These are phyloP conservation scores for Melipona bicolor DNA, from an alignment of 2,888 invertebrate species.

Conservation along the genomic window DNA sequence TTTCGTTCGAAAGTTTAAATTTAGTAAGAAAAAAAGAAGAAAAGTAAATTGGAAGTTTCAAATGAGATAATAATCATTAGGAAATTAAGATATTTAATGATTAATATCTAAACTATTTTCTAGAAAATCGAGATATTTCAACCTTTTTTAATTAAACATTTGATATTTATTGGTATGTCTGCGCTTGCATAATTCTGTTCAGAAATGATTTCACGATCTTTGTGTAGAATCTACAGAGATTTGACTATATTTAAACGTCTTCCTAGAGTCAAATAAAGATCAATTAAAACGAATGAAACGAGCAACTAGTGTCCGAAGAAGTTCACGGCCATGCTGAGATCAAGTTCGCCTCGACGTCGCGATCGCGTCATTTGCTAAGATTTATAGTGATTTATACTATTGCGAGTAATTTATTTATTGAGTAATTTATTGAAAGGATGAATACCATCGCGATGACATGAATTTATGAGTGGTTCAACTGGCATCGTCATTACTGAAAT, in stretches of 20 bases:
- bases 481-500: background rate
- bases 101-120: too few relatives aligned
- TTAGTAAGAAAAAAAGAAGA: too few relatives aligned
- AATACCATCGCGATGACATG: background rate
- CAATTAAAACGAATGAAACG: constrained; percentile 44
- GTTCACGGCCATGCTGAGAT: constrained; percentile 36
- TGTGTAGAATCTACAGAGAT: background rate
- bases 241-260: constrained; percentile 37
- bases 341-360: background rate
- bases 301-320: constrained; percentile 7
- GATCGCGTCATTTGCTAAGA: constrained; percentile 7
- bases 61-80: too few relatives aligned
- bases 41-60: too few relatives aligned
- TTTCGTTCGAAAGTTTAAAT: too few relatives aligned
- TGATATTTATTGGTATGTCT: background rate
- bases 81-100: too few relatives aligned
- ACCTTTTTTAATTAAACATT: too few relatives aligned
- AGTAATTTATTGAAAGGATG: background rate
- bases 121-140: too few relatives aligned
- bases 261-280: constrained; percentile 5
- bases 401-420: too few relatives aligned
- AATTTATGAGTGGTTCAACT: background rate
- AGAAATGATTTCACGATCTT: background rate
- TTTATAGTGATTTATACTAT: constrained; percentile 23
- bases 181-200: too few relatives aligned